A percentile compares a stretch with the other conserved stretches of the same genome.
phyloP scores from a whole-genome alignment of 2,797 vertebrate species.

The Pangasius larnaudii region DNA sequence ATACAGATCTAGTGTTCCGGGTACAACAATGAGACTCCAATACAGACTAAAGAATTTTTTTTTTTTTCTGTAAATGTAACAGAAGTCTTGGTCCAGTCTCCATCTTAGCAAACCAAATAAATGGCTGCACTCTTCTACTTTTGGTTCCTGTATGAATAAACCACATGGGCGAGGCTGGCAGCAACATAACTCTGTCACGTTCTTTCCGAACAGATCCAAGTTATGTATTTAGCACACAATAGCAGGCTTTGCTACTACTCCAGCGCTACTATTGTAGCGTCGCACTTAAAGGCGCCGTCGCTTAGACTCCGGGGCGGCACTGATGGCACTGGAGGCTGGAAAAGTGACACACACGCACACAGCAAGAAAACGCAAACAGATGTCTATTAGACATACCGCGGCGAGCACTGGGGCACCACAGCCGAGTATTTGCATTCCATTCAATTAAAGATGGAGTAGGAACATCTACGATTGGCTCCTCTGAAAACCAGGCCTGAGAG shows the following conservation, averaged over 20 bases:
- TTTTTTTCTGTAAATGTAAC: background rate
- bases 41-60: background rate
- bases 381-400: conserved; percentile 61
- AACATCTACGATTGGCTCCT: conserved; percentile 48
- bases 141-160: conserved; percentile 6
- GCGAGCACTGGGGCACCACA: conserved; percentile 55
- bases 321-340: conserved; percentile 26
- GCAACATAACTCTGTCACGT: background rate
- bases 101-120: background rate
- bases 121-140: background rate
- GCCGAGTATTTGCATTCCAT: conserved; percentile 52
- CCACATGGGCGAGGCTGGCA: background rate
- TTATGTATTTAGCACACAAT: conserved; percentile 15
- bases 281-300: background rate
- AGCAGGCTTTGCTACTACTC: background rate
- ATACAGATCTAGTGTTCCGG: background rate
- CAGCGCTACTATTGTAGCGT: background rate
- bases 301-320: background rate
- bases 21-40: background rate
- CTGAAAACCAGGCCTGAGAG: conserved; percentile 38
- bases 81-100: background rate
- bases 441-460: conserved; percentile 57
- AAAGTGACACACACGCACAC: conserved; percentile 50
- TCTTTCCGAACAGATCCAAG: background rate
- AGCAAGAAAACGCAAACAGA: conserved; percentile 69